Evolutionary conservation across 1,140 invertebrate genomes (phyloP), one percentile per base, ranked within the genome.

Genomic region (Drosophila navojoa): DNA sequence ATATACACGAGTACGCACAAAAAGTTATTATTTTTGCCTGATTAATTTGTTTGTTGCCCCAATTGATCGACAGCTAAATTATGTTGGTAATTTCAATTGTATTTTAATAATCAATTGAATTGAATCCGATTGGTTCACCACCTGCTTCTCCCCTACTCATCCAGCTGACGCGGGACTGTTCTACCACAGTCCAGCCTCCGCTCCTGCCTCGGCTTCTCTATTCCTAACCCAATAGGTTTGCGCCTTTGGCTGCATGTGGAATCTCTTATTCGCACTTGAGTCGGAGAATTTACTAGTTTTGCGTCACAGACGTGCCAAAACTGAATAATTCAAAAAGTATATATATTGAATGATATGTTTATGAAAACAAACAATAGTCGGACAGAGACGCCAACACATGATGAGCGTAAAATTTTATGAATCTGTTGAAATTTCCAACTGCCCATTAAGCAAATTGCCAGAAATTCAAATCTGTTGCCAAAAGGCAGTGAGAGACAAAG

Each of bases 401-500:
- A 85, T 85, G 52, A 38, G 60, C 82, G 64, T 86, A 40, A 78
- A 85, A 87, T 87, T 87, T 86, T 72, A 86, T 86, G 71, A 78
- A 87, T 52, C 72, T 76, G 77, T 40, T 78, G 71, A 84, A 79
- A 77, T 76, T 61, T 60, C 58, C 72, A 62, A 55, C 47, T 47
- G 49, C 45, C 59, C 63, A 82, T 81, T 82, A 82, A 68, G 19
- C 35, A 53, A 52, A 69, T 79, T 75, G 70, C 71, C 13, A 44
- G 27, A 49, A 69, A 79, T 70, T 49, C 32, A 73, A 53, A 71
- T 70, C 70, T 77, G 63, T 77, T 62, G 66, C 29, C 58, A 50
- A 42, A 42, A 44, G 42, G 42, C 13, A 44, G 32, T 6, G 16
- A 49, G 27, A 13, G 27, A 29, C 29, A 71, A 61, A 50, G 47